phyloP scores from a whole-genome alignment of 1,140 invertebrate species.

The Metopolophium dirhodum region DNA sequence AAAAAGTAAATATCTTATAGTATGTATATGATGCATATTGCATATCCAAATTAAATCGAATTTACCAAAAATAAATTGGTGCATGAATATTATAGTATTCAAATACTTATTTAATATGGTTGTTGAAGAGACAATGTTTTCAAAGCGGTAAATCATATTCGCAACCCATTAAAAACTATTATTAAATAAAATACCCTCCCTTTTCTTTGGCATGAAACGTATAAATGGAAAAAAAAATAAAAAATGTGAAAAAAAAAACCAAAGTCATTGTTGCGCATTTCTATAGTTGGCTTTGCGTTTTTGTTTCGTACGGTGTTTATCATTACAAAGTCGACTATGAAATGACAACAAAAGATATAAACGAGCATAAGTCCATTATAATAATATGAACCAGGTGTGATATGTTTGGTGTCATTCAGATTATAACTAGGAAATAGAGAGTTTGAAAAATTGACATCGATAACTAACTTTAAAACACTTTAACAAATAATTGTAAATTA shows the following conservation, averaged over 20 bases:
- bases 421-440: background rate
- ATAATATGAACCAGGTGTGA: background rate
- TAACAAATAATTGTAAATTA: background rate
- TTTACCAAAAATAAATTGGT: background rate
- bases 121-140: background rate
- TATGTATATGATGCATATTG: no score
- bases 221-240: background rate
- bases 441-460: background rate
- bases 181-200: background rate
- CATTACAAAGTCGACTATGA: background rate
- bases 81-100: background rate
- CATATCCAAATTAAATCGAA: background rate
- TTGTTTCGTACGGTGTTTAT: background rate
- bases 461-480: background rate
- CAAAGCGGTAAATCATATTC: background rate
- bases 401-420: background rate
- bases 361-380: background rate
- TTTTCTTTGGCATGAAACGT: background rate
- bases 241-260: background rate
- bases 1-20: background rate
- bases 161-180: background rate
- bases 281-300: background rate
- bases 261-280: slow-evolving; percentile 6
- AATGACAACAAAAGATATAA: background rate
- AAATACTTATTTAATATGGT: background rate